These are phyloP conservation scores for Drosophila parvula DNA, from an alignment of 1,140 invertebrate genomes.

Conservation along the genomic window DNA sequence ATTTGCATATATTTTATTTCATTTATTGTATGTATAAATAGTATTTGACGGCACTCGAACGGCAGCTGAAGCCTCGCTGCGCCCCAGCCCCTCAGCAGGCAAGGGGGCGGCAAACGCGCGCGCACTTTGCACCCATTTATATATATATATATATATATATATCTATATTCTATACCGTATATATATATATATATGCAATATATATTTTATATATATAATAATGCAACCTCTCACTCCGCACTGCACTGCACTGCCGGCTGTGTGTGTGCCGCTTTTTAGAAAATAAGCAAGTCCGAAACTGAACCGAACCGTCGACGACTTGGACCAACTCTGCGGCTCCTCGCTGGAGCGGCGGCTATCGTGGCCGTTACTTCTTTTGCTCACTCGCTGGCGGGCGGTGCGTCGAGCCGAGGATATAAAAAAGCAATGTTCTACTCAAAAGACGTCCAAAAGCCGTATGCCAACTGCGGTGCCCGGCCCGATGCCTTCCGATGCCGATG, in stretches of 20 bases:
- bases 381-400: slow-evolving; percentile 52
- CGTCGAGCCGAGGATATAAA: slow-evolving; percentile 83
- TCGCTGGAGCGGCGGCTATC: slow-evolving; percentile 42
- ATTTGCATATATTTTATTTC: slow-evolving; percentile 69
- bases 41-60: slow-evolving; percentile 74
- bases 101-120: slow-evolving; percentile 67
- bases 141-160: slow-evolving; percentile 63
- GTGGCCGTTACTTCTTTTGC: slow-evolving; percentile 65
- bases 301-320: slow-evolving; percentile 82
- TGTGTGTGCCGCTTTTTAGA: slow-evolving; percentile 71
- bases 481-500: slow-evolving; percentile 62
- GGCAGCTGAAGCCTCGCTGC: slow-evolving; percentile 40
- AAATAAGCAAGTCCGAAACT: slow-evolving; percentile 82
- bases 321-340: slow-evolving; percentile 72
- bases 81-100: slow-evolving; percentile 25
- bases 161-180: slow-evolving; percentile 67
- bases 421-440: slow-evolving; percentile 84
- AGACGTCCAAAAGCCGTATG: slow-evolving; percentile 84
- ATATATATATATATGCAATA: slow-evolving; percentile 65
- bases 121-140: slow-evolving; percentile 68
- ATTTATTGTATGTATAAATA: slow-evolving; percentile 81
- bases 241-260: slow-evolving; percentile 49
- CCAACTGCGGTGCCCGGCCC: slow-evolving; percentile 77
- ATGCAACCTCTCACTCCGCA: slow-evolving; percentile 51
- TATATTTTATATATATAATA: slow-evolving; percentile 80